Evolutionary conservation across 2,888 invertebrate genomes (phyloP).

Genomic region (Protonemura montana): DNA sequence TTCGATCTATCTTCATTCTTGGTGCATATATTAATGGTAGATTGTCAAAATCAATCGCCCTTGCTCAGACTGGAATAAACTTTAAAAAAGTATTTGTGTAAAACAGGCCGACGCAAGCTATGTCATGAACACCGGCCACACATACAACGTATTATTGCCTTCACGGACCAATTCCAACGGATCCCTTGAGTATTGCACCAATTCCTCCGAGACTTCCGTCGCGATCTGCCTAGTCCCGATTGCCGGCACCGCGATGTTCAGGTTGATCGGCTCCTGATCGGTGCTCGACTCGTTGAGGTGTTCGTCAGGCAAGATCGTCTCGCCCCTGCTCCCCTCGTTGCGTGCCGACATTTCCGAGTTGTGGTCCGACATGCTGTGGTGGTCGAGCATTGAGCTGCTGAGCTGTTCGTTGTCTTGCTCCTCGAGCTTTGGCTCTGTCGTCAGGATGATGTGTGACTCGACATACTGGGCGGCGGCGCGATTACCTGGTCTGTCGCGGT

Average conservation of each 20-base stretch:
- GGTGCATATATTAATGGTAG: neutral
- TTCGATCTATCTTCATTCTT: neutral
- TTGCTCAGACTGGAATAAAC: neutral
- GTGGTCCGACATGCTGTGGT: constrained; percentile 43
- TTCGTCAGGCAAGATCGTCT: constrained; percentile 51
- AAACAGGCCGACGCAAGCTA: constrained; percentile 37
- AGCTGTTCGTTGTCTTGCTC: constrained; percentile 25
- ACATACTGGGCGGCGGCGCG: neutral
- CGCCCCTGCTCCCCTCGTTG: constrained; percentile 38
- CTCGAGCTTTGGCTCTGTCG: constrained; percentile 21
- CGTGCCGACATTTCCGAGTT: constrained; percentile 48
- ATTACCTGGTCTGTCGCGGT: constrained; percentile 51
- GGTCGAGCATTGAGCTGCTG: neutral
- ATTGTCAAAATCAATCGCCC: neutral
- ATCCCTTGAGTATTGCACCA: constrained; percentile 54
- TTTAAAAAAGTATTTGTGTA: neutral
- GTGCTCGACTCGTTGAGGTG: constrained; percentile 48
- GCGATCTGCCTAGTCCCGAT: constrained; percentile 45
- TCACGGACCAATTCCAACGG: constrained; percentile 59
- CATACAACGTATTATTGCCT: constrained; percentile 60
- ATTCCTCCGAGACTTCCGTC: constrained; percentile 52
- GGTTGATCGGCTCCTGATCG: constrained; percentile 51
- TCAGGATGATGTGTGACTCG: neutral
- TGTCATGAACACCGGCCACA: constrained; percentile 56
- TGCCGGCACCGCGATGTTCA: constrained; percentile 51